phyloP scores from a whole-genome alignment of 2,113 vertebrate species.

The Nematolebias whitei region DNA sequence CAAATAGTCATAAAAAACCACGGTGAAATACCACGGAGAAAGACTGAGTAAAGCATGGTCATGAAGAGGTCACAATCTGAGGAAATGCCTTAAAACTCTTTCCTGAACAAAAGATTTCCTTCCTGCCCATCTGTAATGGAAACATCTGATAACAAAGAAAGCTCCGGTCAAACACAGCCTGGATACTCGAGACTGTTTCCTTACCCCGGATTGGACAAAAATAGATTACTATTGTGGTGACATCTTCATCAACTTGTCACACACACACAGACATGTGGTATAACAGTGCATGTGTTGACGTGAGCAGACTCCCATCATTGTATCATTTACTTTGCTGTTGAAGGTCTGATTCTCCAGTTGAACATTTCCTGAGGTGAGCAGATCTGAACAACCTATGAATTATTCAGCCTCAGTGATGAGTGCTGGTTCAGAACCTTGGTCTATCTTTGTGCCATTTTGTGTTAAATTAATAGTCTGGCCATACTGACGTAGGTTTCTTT shows the following conservation, averaged over 20 bases:
- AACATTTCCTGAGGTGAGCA: background rate
- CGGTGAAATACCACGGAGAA: slow-evolving; percentile 20
- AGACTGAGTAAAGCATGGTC: slow-evolving; percentile 23
- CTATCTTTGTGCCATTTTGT: no score
- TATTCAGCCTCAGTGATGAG: no score
- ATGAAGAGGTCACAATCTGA: slow-evolving; percentile 34
- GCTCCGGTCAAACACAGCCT: slow-evolving; percentile 1
- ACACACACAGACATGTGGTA: background rate
- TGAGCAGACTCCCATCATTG: background rate
- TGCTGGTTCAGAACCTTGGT: no score
- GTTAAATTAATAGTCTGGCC: no score
- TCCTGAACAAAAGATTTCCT: slow-evolving; percentile 76
- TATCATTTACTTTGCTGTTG: background rate
- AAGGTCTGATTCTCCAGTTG: background rate
- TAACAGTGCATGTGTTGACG: background rate
- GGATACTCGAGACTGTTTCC: slow-evolving; percentile 1
- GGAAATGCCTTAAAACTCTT: slow-evolving; percentile 61
- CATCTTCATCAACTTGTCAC: background rate
- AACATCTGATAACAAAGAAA: slow-evolving; percentile 31
- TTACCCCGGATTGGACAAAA: slow-evolving; percentile 4
- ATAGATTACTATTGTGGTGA: slow-evolving; percentile 17
- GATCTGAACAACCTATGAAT: slow-evolving; percentile 20
- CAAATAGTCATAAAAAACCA: slow-evolving; percentile 26
- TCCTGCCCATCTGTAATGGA: slow-evolving; percentile 63
- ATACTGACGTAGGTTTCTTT: no score